Conservation (phyloP, 2,113 vertebrate genomes). For the Helogale parvula region DNA sequence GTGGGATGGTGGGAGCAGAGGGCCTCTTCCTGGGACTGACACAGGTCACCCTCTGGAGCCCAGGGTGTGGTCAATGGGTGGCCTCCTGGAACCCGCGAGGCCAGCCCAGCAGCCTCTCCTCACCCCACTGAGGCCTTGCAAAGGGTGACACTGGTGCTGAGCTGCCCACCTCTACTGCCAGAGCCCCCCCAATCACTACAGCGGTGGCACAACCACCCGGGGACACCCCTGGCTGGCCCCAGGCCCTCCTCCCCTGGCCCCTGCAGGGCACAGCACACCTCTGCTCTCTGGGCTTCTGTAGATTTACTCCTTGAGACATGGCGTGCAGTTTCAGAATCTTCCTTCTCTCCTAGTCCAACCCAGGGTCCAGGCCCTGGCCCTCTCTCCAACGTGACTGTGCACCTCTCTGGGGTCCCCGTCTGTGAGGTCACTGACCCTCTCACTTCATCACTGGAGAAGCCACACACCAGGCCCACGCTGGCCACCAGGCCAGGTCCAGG, state of each 20-base stretch:
- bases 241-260: not conserved
- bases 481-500: not conserved
- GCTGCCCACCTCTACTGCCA: not conserved
- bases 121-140: not conserved
- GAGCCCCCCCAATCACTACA: no score
- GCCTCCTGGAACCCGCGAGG: not conserved
- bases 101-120: not conserved
- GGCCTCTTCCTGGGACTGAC: not conserved
- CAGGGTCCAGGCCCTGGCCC: not conserved
- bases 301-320: not conserved
- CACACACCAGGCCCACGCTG: not conserved
- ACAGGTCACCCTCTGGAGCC: not conserved
- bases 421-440: not conserved
- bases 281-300: not conserved
- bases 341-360: not conserved
- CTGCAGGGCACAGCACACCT: not conserved
- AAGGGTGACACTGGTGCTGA: not conserved
- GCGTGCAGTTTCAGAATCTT: not conserved
- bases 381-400: not conserved
- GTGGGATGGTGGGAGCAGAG: not conserved
- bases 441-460: not conserved
- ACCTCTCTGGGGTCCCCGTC: not conserved
- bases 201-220: not conserved
- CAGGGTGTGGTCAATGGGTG: fast-evolving
- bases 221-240: not conserved